Evolutionary conservation across 2,888 invertebrate genomes (phyloP), one percentile per base, ranked within the genome.

Genomic region (Drepana falcataria): DNA sequence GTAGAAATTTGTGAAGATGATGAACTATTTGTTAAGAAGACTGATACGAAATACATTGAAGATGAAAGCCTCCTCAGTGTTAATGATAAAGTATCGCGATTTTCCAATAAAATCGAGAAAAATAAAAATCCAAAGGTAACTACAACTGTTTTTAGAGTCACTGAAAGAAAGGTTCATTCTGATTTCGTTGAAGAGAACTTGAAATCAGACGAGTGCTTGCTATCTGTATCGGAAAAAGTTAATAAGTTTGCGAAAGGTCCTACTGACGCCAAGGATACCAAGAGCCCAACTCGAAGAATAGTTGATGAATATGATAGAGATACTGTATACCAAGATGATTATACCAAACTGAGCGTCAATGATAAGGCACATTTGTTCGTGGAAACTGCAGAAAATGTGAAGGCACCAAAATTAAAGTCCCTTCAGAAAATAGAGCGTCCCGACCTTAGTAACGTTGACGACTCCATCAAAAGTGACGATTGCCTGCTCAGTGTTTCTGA

Each of bases 181-280:
- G 92, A 92, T 51, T 87, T 90, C 51, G 86, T 89, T 47, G 87
- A 93, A 56, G 85, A 91, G 35, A 84, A 85, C 58, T 72, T 92
- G 47, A 85, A 85, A 73, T 83, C 91, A 40, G 94, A 94, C 64
- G 94, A 94, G 65, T 94, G 94, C 64, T 79, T 94, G 21, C 65
- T 95, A 35, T 93, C 94, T 52, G 94, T 95, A 5, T 93, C 94
- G 48, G 93, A 94, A 71, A 95, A 95, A 77, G 94, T 95, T 0
- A 91, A 91, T 41, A 94, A 94, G 66, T 95, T 94, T 73, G 93
- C 93, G n/a, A 93, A 85, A 65, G 84, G 81, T 1, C 75, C 82
- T 9, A 69, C 60, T 41, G 69, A 87, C 59, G 81, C 78, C 40
- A 91, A 87, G 69, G 85, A 85, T 53, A 79, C 62, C 21, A 80